Percentiles rank a stretch among this genome's conserved stretches.
Evolutionary conservation across 2,113 vertebrate genomes (phyloP).

Genomic region (Puntigrus tetrazona): DNA sequence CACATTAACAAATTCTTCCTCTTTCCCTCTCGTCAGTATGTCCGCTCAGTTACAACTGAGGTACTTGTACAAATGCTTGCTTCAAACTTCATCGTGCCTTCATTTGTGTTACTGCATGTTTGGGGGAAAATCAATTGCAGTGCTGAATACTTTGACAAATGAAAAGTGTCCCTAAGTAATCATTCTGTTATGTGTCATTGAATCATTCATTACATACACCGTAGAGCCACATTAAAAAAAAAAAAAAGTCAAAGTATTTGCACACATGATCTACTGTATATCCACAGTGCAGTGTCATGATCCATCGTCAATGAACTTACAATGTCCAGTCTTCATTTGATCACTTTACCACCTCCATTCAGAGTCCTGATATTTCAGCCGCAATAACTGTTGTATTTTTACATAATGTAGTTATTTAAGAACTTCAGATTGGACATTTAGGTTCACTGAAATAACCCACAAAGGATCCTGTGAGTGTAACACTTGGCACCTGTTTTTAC

Average conservation of each 20-base stretch:
- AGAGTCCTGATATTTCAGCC: background rate
- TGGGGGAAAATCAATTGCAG: slow-evolving; percentile 65
- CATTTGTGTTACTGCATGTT: slow-evolving; percentile 38
- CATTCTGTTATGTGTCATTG: slow-evolving; percentile 12
- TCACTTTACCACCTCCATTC: background rate
- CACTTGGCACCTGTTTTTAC: background rate
- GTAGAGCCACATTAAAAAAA: background rate
- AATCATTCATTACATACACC: slow-evolving; percentile 7
- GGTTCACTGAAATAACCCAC: slow-evolving; percentile 47
- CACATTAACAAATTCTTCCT: slow-evolving; percentile 83
- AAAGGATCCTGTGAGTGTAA: background rate
- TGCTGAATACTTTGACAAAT: slow-evolving; percentile 38
- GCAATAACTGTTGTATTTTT: too few relatives aligned
- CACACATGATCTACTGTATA: background rate
- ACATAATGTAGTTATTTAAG: background rate
- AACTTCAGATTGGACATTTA: slow-evolving; percentile 50
- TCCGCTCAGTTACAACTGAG: slow-evolving; percentile 95
- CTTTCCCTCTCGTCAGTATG: slow-evolving; percentile 90
- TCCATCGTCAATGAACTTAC: background rate
- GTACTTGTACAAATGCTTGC: slow-evolving; percentile 82
- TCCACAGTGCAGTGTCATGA: background rate
- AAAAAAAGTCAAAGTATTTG: slow-evolving; percentile 37
- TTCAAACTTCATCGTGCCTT: slow-evolving; percentile 58
- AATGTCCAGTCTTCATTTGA: slow-evolving; percentile 51
- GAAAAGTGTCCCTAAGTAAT: background rate